A percentile compares a stretch with the other conserved stretches of the same genome.
phyloP scores from a whole-genome alignment of 2,113 vertebrate species.

The Strigops habroptila region DNA sequence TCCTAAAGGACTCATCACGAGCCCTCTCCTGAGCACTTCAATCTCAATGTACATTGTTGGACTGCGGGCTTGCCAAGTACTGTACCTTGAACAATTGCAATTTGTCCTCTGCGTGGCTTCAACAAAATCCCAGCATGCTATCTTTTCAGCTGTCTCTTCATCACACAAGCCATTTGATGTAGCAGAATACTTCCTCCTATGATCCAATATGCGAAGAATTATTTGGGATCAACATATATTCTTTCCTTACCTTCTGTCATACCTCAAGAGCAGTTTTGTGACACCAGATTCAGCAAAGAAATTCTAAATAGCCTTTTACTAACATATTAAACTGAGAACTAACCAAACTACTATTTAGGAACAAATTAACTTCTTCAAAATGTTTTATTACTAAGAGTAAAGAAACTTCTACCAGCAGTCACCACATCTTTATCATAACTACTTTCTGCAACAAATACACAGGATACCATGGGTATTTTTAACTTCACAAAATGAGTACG shows the following conservation, averaged over 20 bases:
- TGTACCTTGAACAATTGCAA: conserved; percentile 93
- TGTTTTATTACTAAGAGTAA: not conserved
- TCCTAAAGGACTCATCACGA: conserved; percentile 4
- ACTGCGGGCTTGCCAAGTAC: not conserved
- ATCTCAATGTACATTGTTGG: not conserved
- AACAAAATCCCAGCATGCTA: conserved; percentile 92
- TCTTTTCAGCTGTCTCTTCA: conserved; percentile 83
- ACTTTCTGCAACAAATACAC: not conserved
- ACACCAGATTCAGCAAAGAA: not conserved
- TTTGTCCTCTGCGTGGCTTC: conserved; percentile 89
- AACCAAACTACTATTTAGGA: not conserved
- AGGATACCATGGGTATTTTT: not conserved
- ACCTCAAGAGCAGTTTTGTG: not conserved
- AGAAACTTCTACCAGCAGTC: not conserved
- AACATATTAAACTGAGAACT: not conserved
- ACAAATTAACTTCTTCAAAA: not conserved
- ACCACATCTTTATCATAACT: not conserved
- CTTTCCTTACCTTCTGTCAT: conserved; percentile 11
- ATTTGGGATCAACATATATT: not conserved
- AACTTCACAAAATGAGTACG: conserved; percentile 30
- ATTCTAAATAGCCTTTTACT: not conserved
- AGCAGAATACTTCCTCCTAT: conserved; percentile 91
- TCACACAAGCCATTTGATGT: conserved; percentile 87
- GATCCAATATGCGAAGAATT: conserved; percentile 43
- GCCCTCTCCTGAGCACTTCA: conserved; percentile 4